These are phyloP conservation scores for Sinosuthora webbiana DNA, from an alignment of 2,113 vertebrate species.

Conservation along the genomic window DNA sequence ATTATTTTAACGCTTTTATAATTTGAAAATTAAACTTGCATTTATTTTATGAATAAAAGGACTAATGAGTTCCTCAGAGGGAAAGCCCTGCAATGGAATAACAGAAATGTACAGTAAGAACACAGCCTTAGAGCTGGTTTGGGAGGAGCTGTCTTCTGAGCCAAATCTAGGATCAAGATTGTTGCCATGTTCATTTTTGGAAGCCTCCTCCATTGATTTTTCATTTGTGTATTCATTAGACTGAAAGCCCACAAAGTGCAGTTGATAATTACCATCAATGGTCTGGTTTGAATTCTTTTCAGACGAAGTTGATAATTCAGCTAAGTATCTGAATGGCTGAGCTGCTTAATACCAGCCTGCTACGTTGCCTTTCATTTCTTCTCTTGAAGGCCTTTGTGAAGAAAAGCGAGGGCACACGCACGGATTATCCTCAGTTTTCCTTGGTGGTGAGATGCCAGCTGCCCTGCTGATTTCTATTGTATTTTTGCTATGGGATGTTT, in stretches of 20 bases:
- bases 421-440: neutral
- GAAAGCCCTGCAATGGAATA: neutral
- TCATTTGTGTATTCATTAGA: constrained; percentile 58
- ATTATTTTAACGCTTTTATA: neutral
- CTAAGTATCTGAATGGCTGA: constrained; percentile 25
- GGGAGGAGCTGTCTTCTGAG: constrained; percentile 30
- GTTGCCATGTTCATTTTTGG: constrained; percentile 51
- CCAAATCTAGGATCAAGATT: constrained; percentile 42
- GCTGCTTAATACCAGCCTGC: constrained; percentile 29
- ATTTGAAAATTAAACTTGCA: constrained; percentile 19
- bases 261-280: constrained; percentile 61
- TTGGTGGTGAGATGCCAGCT: neutral
- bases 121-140: neutral
- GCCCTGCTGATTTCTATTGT: fast-evolving
- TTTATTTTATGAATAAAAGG: constrained; percentile 4
- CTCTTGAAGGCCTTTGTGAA: constrained; percentile 21
- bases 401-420: fast-evolving
- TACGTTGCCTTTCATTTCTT: neutral
- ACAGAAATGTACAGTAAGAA: neutral
- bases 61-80: neutral
- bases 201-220: constrained; percentile 60
- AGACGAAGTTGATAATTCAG: constrained; percentile 35
- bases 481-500: neutral
- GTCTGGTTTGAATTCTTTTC: constrained; percentile 38
- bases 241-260: constrained; percentile 51